Percentiles rank a stretch among this genome's conserved stretches.
Conservation (phyloP, 2,113 vertebrate species). For the Micromys minutus region DNA sequence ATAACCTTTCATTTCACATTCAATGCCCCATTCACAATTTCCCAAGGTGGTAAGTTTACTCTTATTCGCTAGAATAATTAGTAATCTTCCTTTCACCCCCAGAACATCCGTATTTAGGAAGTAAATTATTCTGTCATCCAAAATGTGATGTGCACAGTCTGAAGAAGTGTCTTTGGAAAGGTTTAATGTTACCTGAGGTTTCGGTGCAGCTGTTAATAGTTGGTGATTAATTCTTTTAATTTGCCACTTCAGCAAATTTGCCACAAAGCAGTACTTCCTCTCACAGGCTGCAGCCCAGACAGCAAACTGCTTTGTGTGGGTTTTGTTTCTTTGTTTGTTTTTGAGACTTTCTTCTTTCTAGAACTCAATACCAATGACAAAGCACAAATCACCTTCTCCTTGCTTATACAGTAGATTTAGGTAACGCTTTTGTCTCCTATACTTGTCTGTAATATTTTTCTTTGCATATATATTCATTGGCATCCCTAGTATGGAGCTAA, state of each 20-base stretch:
- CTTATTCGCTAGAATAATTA: neutral
- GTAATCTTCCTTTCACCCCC: neutral
- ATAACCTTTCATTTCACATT: conserved; percentile 8
- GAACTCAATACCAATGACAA: neutral
- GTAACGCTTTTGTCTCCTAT: neutral
- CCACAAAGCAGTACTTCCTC: neutral
- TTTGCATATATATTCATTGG: neutral
- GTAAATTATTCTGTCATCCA: neutral
- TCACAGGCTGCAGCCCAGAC: neutral
- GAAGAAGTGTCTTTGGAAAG: neutral
- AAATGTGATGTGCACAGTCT: neutral
- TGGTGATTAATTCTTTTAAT: neutral
- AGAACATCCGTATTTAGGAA: neutral
- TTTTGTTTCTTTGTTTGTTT: neutral
- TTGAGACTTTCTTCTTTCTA: neutral
- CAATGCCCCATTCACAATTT: neutral
- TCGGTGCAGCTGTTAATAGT: neutral
- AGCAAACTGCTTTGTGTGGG: neutral
- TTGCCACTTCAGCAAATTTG: neutral
- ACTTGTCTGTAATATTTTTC: neutral
- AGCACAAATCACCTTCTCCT: neutral
- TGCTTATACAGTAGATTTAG: neutral
- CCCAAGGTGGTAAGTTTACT: neutral
- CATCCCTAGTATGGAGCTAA: neutral
- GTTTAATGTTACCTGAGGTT: neutral